These are phyloP conservation scores for Lineus longissimus DNA, from an alignment of 1,140 invertebrate species.

Conservation along the genomic window DNA sequence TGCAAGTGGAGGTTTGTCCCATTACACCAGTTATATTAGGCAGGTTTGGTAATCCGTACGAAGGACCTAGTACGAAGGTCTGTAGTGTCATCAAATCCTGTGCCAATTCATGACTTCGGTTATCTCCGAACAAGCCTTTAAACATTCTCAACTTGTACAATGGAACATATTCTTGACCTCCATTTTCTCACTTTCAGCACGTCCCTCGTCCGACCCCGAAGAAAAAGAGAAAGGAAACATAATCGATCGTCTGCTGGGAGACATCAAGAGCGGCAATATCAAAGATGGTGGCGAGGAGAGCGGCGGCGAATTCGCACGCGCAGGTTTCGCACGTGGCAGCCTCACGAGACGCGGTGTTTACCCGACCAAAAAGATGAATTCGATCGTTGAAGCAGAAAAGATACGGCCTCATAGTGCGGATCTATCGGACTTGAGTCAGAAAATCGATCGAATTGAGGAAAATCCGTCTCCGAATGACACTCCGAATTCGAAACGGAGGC, in stretches of 20 bases:
- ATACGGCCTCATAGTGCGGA: neutral
- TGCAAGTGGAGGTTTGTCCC: no score
- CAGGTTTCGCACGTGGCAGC: neutral
- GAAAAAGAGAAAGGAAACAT: neutral
- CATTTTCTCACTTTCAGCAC: neutral
- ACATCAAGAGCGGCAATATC: conserved; percentile 1
- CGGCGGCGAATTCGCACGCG: neutral
- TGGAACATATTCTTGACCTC: no score
- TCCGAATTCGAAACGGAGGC: neutral
- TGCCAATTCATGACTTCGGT: no score
- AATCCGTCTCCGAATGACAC: no score
- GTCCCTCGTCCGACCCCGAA: neutral
- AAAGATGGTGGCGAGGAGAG: neutral
- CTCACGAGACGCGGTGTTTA: neutral
- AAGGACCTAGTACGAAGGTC: no score
- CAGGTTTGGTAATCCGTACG: no score
- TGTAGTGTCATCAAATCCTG: no score
- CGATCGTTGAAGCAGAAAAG: neutral
- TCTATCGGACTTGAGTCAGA: neutral
- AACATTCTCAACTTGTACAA: no score
- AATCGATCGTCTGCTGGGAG: neutral
- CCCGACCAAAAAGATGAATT: no score
- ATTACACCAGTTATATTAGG: no score
- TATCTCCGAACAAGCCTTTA: no score
- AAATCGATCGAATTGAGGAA: neutral